A percentile compares a stretch with the other conserved stretches of the same genome.
Conservation (phyloP, 2,797 vertebrate genomes). For the Erethizon dorsatum region DNA sequence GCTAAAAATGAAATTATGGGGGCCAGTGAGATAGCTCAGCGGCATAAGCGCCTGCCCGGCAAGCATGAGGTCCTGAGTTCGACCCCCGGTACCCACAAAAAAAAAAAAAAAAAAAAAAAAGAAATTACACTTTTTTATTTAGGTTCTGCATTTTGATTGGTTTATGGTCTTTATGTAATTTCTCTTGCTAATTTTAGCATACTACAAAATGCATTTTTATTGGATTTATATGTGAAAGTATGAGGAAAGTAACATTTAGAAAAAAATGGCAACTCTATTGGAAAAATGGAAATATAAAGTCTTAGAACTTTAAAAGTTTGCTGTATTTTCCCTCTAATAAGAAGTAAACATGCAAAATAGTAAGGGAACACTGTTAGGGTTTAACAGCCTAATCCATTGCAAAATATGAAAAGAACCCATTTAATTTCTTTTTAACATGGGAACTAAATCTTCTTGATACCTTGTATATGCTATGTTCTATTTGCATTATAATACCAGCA, state of each 20-base stretch:
- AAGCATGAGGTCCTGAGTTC: too few species aligned
- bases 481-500: neutral
- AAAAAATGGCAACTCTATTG: neutral
- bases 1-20: neutral
- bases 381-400: neutral
- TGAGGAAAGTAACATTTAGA: neutral
- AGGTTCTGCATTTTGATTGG: constrained; percentile 5
- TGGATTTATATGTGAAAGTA: constrained; percentile 12
- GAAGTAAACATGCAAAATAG: constrained; percentile 13
- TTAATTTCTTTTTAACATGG: constrained; percentile 22
- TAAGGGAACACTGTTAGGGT: neutral
- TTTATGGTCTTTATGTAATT: constrained; percentile 15
- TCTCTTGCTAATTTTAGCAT: constrained; percentile 19
- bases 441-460: neutral
- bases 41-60: too few species aligned
- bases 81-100: too few species aligned
- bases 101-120: too few species aligned
- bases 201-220: neutral
- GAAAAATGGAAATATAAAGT: neutral
- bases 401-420: neutral
- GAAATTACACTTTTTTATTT: neutral
- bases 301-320: neutral
- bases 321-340: neutral
- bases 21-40: too few species aligned
- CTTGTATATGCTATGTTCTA: neutral